Base-by-base conservation (phyloP, 2,113 vertebrate genomes). In the Chaetodon trifascialis region DNA sequence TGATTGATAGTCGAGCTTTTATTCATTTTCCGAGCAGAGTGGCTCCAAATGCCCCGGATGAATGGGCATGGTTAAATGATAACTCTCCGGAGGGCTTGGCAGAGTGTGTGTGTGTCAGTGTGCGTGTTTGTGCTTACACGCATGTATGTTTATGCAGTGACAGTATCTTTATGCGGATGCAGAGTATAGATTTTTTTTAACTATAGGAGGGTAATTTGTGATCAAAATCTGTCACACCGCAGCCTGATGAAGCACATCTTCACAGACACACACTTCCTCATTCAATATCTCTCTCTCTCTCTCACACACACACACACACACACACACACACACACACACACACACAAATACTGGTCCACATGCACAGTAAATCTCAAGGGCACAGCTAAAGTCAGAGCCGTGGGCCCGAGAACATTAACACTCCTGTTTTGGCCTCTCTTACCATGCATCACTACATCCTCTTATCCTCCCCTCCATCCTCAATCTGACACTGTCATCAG, bases 341-440 rank as follows among this genome's bases (percentile, higher is more conserved):
- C 40, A 49, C 23, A 64, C 3, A 55, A 1, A 30, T 30, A 30
- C 59, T 11, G 49, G 1, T 51, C 21, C 34, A 76, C 86, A 71
- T 64, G 72, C 79, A 73, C 74, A 58, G 62, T 74, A 70, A 87
- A 82, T 86, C 88, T 94, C 90, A 94, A 93, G 91, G 92, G 79
- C 91, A 91, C 44, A 81, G 82, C 80, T 90, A 91, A 94, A 93
- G 89, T 92, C 88, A 91, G 70, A 86, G 75, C 79, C 9, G 38
- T 52, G 49, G 83, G 88, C 78, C 67, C 0, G 36, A 73, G 86
- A 88, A 85, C 89, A 91, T 93, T 91, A 93, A 86, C 89, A 86
- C 89, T 77, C 84, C 89, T 83, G 86, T 82, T 79, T 92, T 86
- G 69, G 85, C 84, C 86, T 77, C 80, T 86, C 89, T 90, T 86